A percentile compares a stretch with the other conserved stretches of the same genome.
These are phyloP conservation scores for Tachina grossa DNA, from an alignment of 2,888 invertebrate genomes.

Conservation along the genomic window DNA sequence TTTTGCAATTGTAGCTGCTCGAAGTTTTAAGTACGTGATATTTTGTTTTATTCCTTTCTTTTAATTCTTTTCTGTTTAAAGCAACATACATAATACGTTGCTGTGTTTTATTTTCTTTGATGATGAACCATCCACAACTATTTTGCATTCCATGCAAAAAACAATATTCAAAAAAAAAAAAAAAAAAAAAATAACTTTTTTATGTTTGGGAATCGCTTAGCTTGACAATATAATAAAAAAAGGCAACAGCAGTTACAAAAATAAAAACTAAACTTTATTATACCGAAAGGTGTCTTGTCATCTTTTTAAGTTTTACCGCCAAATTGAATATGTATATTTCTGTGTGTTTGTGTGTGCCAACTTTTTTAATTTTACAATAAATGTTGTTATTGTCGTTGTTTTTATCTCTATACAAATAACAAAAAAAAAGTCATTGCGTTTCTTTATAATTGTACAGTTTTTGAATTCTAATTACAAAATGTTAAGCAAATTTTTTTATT, in stretches of 20 bases:
- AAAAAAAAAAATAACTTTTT: too few relatives aligned
- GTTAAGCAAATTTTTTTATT: conserved; percentile 21
- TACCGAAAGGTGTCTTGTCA: conserved; percentile 71
- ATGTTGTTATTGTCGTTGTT: conserved; percentile 46
- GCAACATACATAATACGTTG: background rate
- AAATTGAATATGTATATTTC: conserved; percentile 24
- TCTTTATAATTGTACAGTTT: conserved; percentile 65
- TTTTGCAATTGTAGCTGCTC: conserved; percentile 61
- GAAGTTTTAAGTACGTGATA: conserved; percentile 56
- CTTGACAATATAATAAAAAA: conserved; percentile 52
- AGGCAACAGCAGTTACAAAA: conserved; percentile 10
- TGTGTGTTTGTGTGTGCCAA: conserved; percentile 6
- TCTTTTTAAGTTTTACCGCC: conserved; percentile 69
- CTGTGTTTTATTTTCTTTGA: conserved; percentile 43
- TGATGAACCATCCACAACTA: conserved; percentile 64
- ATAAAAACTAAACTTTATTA: conserved; percentile 61
- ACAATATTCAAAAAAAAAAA: conserved; percentile 15
- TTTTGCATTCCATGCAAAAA: conserved; percentile 69
- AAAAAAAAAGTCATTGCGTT: conserved; percentile 62
- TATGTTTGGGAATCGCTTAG: conserved; percentile 64
- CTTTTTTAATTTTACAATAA: conserved; percentile 48
- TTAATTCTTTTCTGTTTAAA: background rate
- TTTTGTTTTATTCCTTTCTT: conserved; percentile 54
- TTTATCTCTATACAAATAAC: background rate
- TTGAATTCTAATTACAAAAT: conserved; percentile 66